Base-by-base conservation (phyloP, 2,113 vertebrate species). In the Merops nubicus region DNA sequence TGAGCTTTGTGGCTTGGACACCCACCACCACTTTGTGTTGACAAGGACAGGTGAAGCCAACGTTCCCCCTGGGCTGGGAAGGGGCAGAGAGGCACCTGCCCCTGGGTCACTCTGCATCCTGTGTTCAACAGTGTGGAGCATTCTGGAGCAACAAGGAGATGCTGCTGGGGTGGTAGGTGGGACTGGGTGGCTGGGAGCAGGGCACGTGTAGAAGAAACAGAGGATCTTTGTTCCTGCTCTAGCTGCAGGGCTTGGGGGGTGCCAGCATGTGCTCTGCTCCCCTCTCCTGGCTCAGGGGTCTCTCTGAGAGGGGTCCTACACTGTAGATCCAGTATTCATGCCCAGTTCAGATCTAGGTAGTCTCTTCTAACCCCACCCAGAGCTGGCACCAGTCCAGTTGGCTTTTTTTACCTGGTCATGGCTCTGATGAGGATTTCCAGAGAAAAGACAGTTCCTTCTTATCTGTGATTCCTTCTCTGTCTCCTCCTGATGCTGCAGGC, bases 1-100 rank as follows among this genome's bases (percentile, higher is more conserved):
- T 8, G 9, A 69, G 15, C 23, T 18, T 63, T 3, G 5, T 84
- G 63, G 68, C 73, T 91, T 53, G 68, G 63, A 34, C 11, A 14
- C 31, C 84, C 1, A 0, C 34, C 33, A 14, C 50, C 0, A 0
- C 53, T 87, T 79, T 0, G 2, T 48, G n/a, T 70, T 47, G 22
- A 33, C n/a, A 56, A 38, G 29, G 36, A 51, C 20, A 54, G 54
- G 20, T 1, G 2, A 75, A 86, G 20, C 11, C 21, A 13, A 0
- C 45, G 26, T 54, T 36, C n/a, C 25, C 33, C 0, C 0, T 12
- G 5, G 50, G 38, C 77, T 68, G 29, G 38, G 36, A 73, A 18
- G 45, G 59, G 22, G 23, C 34, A 77, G 56, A 17, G 47, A 29
- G 28, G 1, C 15, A 62, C 11, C 21, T 48, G 42, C 29, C 8